Base-by-base conservation (phyloP, 2,113 vertebrate species). In the Spilogale gracilis region DNA sequence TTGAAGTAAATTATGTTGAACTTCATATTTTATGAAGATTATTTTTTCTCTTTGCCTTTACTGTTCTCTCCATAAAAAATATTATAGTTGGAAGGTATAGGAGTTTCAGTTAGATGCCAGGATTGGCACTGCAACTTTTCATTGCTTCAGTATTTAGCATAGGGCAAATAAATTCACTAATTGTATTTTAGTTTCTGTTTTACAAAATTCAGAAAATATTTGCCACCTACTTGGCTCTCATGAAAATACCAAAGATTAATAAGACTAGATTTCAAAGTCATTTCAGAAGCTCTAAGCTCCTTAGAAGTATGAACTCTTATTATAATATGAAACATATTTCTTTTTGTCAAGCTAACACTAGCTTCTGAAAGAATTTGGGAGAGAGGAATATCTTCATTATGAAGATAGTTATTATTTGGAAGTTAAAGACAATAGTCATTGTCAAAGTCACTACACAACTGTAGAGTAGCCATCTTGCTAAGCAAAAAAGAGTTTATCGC, bases 171-270 rank as follows among this genome's bases (percentile, higher is more conserved):
- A 78, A 58, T 69, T 87, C 25, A 43, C 8, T 84, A 61, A 73
- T 76, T 45, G 25, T 89, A 93, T 88, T 25, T 76, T 78, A 81
- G 5, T 94, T 89, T 96, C 43, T 81, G 14, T 85, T 91, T 98
- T 93, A 50, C 81, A 91, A 94, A 95, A 58, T 25, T 84, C 50
- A 89, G 25, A 80, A 87, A 91, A 93, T 95, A 91, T 50, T 95
- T 96, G 48, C 13, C 30, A 30, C 5, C 27, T 83, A 52, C 56
- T 80, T 96, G n/a, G 12, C 30, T 94, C 5, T 96, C 58, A 85
- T 69, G 93, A 56, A 30, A 30, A 23, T 92, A 85, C 4, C 74
- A 84, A 95, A 86, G 43, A 52, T 91, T 95, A 93, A 78, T 79
- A 79, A 92, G n/a, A 85, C 5, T 74, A 1, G 71, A 58, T 91